Evolutionary conservation across 2,888 invertebrate species (phyloP), one percentile per base, ranked within the genome.

Genomic region (Blastobasis adustella): DNA sequence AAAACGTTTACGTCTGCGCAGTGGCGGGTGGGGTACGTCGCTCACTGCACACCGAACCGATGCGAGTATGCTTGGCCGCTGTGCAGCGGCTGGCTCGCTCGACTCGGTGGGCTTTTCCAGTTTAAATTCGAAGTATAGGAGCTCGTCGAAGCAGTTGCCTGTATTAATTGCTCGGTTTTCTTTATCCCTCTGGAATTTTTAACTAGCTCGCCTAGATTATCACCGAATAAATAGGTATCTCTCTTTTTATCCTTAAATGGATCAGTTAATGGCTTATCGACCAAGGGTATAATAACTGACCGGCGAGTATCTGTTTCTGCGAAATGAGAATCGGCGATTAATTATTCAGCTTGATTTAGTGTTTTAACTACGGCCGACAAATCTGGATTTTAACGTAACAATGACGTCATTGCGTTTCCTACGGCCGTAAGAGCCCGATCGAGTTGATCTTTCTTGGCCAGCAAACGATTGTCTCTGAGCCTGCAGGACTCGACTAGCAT

Each of bases 181-280:
- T 51, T 56, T 7, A 56, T 51, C 6, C 55, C 51, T 48, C 50
- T 38, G 0, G 51, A 52, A 40, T 40, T 38, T 23, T 56, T 56
- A 0, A 56, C 51, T 8, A 56, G 40, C 8, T 56, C 53, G 0
- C 50, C 44, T 4, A 52, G 37, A 5, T 55, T 52, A 5, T 55
- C 55, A 3, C 55, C 51, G 23, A 55, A 55, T 8, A 55, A 9
- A 6, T 48, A 53, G n/a, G 5, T n/a, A 36, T 55, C 49, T 38
- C 51, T 47, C 48, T 53, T 55, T n/a, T 53, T 37, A 23, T 55
- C 49, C 23, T 53, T 55, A 37, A 53, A 51, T 1, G 51, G 43
- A 7, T 53, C 52, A 6, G 40, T 37, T 5, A 52, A 49, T 5
- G 49, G 44, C 38, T 52, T 55, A 9, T 55, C 55, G 6, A 55